Evolutionary conservation across 2,113 vertebrate species (phyloP).

Genomic region (Coturnix japonica): DNA sequence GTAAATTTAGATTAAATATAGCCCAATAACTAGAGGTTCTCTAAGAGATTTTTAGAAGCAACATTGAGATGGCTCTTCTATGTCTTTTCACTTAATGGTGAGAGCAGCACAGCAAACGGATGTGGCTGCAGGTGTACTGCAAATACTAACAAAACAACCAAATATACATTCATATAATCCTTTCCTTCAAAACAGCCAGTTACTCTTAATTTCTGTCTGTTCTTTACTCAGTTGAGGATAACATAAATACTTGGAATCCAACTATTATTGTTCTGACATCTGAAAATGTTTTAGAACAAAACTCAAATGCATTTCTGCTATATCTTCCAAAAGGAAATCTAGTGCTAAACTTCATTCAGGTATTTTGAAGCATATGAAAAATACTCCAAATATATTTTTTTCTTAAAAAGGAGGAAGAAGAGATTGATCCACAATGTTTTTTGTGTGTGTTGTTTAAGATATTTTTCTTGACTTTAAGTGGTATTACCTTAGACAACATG

Average conservation of each 20-base stretch:
- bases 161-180: slow-evolving; percentile 39
- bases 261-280: slow-evolving; percentile 72
- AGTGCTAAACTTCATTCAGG: slow-evolving; percentile 42
- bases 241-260: slow-evolving; percentile 71
- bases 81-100: slow-evolving; percentile 33
- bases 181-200: slow-evolving; percentile 42
- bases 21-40: slow-evolving; percentile 14
- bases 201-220: slow-evolving; percentile 71
- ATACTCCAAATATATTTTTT: slow-evolving; percentile 41
- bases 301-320: slow-evolving; percentile 57
- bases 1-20: slow-evolving; percentile 36
- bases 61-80: neutral
- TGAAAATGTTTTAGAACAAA: slow-evolving; percentile 67
- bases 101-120: slow-evolving; percentile 10
- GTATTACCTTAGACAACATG: slow-evolving; percentile 48
- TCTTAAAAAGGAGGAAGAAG: neutral
- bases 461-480: slow-evolving; percentile 39
- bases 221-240: slow-evolving; percentile 65
- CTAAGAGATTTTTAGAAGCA: neutral
- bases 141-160: slow-evolving; percentile 55
- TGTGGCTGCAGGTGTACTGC: slow-evolving; percentile 12
- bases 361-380: neutral
- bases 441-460: neutral
- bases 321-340: slow-evolving; percentile 58
- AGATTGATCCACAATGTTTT: slow-evolving; percentile 15